These are phyloP conservation scores for Chlamydotis undulata DNA, from an alignment of 2,113 vertebrate species.

Conservation along the genomic window DNA sequence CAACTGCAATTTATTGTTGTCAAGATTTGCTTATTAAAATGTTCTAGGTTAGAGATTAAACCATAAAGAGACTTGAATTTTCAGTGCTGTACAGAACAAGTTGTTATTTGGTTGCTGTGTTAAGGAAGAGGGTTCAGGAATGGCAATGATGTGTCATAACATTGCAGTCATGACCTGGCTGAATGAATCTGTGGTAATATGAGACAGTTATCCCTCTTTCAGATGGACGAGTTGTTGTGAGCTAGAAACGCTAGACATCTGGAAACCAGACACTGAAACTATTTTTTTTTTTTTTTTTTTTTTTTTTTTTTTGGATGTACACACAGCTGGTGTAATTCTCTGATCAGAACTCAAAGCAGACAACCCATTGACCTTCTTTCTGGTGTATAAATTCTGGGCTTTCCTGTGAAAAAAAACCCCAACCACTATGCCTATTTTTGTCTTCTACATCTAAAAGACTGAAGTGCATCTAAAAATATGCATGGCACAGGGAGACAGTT, in stretches of 20 bases:
- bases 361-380: background rate
- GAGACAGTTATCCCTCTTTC: background rate
- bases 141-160: rapidly evolving
- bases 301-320: background rate
- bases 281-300: background rate
- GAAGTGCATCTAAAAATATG: background rate
- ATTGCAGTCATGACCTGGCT: background rate
- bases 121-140: background rate
- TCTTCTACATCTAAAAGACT: background rate
- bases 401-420: background rate
- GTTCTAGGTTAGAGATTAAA: background rate
- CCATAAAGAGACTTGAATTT: background rate
- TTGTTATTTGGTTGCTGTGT: background rate
- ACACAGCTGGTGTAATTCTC: background rate
- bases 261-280: background rate
- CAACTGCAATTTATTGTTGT: background rate
- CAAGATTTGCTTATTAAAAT: background rate
- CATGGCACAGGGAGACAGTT: background rate
- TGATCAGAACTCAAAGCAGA: background rate
- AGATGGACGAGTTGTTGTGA: background rate
- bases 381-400: background rate
- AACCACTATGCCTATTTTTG: background rate
- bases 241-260: background rate
- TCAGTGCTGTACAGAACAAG: background rate
- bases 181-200: background rate